Evolutionary conservation across 2,113 vertebrate genomes (phyloP).

Genomic region (Narcine bancroftii): DNA sequence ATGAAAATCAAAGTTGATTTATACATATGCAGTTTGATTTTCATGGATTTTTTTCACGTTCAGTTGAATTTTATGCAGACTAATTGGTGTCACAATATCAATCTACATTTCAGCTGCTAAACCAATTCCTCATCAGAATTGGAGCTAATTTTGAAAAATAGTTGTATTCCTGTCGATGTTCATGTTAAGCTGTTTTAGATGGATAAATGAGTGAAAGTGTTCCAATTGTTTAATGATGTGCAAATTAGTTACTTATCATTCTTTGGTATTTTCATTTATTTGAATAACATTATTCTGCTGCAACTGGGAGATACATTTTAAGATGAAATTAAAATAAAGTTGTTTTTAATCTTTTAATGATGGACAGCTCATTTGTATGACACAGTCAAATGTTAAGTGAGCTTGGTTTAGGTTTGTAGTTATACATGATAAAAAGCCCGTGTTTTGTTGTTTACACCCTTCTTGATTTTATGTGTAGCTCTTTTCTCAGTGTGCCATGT

Average conservation of each 20-base stretch:
- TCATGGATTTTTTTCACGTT: not conserved
- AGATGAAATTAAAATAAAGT: not conserved
- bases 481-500: not conserved
- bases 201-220: not conserved
- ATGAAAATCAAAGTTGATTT: not conserved
- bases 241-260: slow-evolving; percentile 16
- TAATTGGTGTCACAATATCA: not conserved
- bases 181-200: not conserved
- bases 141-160: slow-evolving; percentile 1
- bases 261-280: not conserved
- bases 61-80: not conserved
- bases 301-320: not conserved
- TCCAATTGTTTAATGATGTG: not conserved
- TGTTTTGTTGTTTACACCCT: not conserved
- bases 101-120: not conserved
- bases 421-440: not conserved
- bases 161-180: not conserved
- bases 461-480: too few relatives aligned
- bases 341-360: not conserved
- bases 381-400: not conserved
- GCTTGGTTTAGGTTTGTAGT: not conserved
- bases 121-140: not conserved
- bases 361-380: not conserved
- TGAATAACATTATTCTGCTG: not conserved
- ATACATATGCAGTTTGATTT: not conserved